Evolutionary conservation across 37 sponge, comb jelly and placozoan genomes (phyloP).

Genomic region (Ephydatia muelleri): DNA sequence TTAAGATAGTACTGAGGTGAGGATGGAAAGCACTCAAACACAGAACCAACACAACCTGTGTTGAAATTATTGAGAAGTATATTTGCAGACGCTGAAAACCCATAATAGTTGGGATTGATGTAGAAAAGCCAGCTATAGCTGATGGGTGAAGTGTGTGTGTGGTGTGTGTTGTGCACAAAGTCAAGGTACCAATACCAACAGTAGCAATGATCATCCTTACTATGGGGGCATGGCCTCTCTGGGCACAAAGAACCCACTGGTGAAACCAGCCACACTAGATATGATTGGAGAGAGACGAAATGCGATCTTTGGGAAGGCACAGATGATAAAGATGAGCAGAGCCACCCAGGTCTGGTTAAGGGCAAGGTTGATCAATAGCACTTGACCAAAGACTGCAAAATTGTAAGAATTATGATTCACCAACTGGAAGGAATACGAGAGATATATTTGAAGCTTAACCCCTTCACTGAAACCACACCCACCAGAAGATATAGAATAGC

Average conservation of each 20-base stretch:
- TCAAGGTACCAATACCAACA: no score
- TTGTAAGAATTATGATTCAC: conserved; percentile 40
- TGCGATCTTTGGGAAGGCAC: conserved; percentile 54
- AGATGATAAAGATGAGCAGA: conserved; percentile 71
- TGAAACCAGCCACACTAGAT: conserved; percentile 80
- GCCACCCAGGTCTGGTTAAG: conserved; percentile 90
- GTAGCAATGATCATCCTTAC: conserved; percentile 27
- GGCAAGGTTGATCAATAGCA: conserved; percentile 67
- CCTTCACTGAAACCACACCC: conserved; percentile 5
- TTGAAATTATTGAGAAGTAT: conserved; percentile 30
- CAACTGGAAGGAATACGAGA: conserved; percentile 18
- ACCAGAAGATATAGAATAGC: conserved; percentile 77
- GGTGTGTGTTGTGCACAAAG: no score
- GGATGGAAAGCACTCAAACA: conserved; percentile 49
- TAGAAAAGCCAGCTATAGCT: conserved; percentile 69
- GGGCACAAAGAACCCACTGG: conserved; percentile 91
- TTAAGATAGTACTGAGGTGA: conserved; percentile 41
- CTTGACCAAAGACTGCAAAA: conserved; percentile 40
- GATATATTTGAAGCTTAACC: neutral
- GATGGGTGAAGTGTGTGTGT: neutral
- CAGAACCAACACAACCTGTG: conserved; percentile 9
- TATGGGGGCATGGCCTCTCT: conserved; percentile 35
- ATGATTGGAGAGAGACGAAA: conserved; percentile 75
- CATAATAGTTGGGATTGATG: conserved; percentile 80
- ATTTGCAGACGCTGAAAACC: conserved; percentile 44